Percentiles rank a stretch among this genome's conserved stretches.
These are phyloP conservation scores for Rhea americana DNA, from an alignment of 2,113 vertebrate species.

Conservation along the genomic window DNA sequence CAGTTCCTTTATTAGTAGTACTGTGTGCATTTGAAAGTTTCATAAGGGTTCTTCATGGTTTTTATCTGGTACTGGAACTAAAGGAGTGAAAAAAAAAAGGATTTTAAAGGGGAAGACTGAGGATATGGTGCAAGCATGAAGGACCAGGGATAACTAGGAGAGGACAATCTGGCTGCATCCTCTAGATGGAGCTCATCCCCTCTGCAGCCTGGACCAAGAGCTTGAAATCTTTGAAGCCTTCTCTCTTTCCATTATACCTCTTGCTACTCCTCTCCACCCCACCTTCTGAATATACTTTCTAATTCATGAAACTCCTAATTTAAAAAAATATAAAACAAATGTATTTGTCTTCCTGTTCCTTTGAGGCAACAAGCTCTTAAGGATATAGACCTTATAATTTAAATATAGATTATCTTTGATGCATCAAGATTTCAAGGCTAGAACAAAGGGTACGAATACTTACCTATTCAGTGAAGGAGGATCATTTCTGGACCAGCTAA, in stretches of 20 bases:
- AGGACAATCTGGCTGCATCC: neutral
- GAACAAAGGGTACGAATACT: neutral
- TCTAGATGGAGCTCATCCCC: conserved; percentile 31
- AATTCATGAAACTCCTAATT: neutral
- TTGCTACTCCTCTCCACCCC: neutral
- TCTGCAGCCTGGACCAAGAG: neutral
- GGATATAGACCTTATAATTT: neutral
- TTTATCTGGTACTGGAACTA: neutral
- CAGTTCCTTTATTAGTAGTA: neutral
- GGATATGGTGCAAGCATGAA: neutral
- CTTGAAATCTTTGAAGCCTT: neutral
- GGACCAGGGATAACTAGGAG: rapidly evolving
- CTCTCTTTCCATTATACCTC: neutral
- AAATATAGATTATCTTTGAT: neutral
- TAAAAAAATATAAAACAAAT: neutral
- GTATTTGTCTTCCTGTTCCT: neutral
- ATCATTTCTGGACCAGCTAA: conserved; percentile 89
- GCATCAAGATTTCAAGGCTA: neutral
- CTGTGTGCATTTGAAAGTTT: neutral
- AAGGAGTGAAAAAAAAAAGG: rapidly evolving
- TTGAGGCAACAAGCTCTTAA: neutral
- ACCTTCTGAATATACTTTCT: neutral
- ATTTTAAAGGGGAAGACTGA: neutral
- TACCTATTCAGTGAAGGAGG: conserved; percentile 84
- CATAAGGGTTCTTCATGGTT: neutral